phyloP scores from a whole-genome alignment of 2,888 invertebrate species.

The Ormyrus nitidulus region DNA sequence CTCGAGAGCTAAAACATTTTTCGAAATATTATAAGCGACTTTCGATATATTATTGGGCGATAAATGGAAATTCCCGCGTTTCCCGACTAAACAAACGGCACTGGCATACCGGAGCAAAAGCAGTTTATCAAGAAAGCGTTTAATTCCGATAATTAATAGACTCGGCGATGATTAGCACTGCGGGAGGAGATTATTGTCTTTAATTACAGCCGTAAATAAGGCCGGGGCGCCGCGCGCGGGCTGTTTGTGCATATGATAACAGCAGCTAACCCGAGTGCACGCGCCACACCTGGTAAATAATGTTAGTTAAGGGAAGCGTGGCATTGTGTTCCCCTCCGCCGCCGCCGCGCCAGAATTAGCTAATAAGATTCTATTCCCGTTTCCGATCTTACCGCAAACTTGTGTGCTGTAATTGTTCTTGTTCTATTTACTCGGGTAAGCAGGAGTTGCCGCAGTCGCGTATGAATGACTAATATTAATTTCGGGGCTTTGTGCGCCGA shows the following conservation, averaged over 20 bases:
- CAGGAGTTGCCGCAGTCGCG: conserved; percentile 6
- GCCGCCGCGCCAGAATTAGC: conserved; percentile 30
- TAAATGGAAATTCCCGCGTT: too few species aligned
- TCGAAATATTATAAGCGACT: too few species aligned
- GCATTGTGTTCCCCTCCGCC: not conserved
- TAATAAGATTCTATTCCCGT: conserved; percentile 53
- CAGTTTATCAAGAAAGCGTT: too few species aligned
- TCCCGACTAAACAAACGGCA: too few species aligned
- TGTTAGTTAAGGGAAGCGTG: conserved; percentile 27
- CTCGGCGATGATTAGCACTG: too few species aligned
- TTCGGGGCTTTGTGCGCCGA: conserved; percentile 1
- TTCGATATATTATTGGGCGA: too few species aligned
- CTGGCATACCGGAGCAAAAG: too few species aligned
- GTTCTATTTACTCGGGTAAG: conserved; percentile 36
- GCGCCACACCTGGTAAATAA: conserved; percentile 40
- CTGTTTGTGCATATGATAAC: conserved; percentile 22
- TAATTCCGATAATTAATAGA: too few species aligned
- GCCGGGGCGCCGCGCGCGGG: not conserved
- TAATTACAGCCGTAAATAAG: conserved; percentile 33
- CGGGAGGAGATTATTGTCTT: conserved; percentile 29
- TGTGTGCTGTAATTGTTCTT: conserved; percentile 37
- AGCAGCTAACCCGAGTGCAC: conserved; percentile 22
- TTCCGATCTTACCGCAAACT: conserved; percentile 49
- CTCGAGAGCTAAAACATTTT: too few species aligned
- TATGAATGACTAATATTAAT: conserved; percentile 38